These are phyloP conservation scores for Pachymerium ferrugineum DNA, from an alignment of 2,888 invertebrate species.

Conservation along the genomic window DNA sequence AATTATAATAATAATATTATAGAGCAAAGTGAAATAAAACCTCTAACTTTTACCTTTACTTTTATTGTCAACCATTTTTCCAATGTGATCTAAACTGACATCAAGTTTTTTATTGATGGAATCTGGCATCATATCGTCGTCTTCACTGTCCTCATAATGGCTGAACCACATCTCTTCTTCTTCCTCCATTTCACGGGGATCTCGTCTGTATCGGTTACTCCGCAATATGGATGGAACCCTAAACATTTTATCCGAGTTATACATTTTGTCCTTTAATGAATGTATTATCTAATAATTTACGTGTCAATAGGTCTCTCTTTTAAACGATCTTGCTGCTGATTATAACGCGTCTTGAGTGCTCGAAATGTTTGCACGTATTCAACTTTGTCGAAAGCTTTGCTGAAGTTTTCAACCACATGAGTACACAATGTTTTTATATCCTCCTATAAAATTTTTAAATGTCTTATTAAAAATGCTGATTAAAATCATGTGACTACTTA, in stretches of 20 bases:
- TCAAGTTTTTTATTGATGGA: slow-evolving; percentile 56
- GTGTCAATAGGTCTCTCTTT: slow-evolving; percentile 73
- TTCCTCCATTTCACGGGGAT: slow-evolving; percentile 89
- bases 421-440: slow-evolving; percentile 53
- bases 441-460: slow-evolving; percentile 46
- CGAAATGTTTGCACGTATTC: slow-evolving; percentile 98
- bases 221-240: slow-evolving; percentile 77
- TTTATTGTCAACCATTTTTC: slow-evolving; percentile 63
- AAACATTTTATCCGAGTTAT: too few species aligned
- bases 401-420: slow-evolving; percentile 94
- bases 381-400: slow-evolving; percentile 86
- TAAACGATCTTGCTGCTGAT: slow-evolving; percentile 83
- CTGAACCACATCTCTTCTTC: slow-evolving; percentile 99
- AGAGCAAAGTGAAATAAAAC: not conserved
- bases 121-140: slow-evolving; percentile 52
- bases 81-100: slow-evolving; percentile 58
- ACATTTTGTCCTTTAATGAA: too few species aligned
- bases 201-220: slow-evolving; percentile 73
- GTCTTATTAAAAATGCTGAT: not conserved
- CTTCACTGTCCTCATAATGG: slow-evolving; percentile 88
- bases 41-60: slow-evolving; percentile 48
- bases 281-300: slow-evolving; percentile 48
- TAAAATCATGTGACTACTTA: slow-evolving; percentile 48
- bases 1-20: not conserved
- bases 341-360: slow-evolving; percentile 78